Evolutionary conservation across 2,113 vertebrate species (phyloP).

Genomic region (Falco punctatus): DNA sequence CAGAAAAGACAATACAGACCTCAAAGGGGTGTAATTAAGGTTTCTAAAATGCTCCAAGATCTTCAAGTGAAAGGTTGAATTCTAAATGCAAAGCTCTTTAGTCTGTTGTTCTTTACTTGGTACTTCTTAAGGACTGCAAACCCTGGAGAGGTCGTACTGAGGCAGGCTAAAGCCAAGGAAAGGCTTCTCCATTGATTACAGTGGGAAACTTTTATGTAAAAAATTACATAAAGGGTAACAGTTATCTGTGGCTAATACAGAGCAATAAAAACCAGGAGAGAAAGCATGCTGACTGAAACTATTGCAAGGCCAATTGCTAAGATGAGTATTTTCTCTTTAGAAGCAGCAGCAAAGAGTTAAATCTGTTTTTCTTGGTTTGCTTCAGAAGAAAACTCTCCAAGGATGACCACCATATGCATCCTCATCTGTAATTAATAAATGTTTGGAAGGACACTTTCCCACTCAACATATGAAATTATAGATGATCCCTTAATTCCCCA

Average conservation of each 20-base stretch:
- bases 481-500: slow-evolving; percentile 72
- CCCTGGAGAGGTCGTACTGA: background rate
- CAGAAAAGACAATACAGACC: background rate
- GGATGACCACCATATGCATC: background rate
- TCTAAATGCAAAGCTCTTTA: background rate
- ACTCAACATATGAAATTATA: slow-evolving; percentile 65
- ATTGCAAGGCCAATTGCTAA: background rate
- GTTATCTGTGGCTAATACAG: background rate
- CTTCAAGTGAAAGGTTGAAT: background rate
- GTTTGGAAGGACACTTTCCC: slow-evolving; percentile 56
- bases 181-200: background rate
- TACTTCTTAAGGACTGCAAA: background rate
- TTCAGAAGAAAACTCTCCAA: slow-evolving; percentile 6
- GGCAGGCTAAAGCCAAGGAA: background rate
- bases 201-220: background rate
- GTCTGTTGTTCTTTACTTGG: background rate
- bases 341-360: background rate
- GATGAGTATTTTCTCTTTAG: background rate
- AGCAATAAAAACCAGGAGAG: background rate
- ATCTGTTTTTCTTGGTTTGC: background rate
- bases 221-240: background rate
- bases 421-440: slow-evolving; percentile 61
- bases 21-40: background rate
- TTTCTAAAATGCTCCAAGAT: background rate
- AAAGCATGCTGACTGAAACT: background rate